Percentiles rank a stretch among this genome's conserved stretches.
phyloP scores from a whole-genome alignment of 2,113 vertebrate genomes.

The Orthonyx spaldingii region DNA sequence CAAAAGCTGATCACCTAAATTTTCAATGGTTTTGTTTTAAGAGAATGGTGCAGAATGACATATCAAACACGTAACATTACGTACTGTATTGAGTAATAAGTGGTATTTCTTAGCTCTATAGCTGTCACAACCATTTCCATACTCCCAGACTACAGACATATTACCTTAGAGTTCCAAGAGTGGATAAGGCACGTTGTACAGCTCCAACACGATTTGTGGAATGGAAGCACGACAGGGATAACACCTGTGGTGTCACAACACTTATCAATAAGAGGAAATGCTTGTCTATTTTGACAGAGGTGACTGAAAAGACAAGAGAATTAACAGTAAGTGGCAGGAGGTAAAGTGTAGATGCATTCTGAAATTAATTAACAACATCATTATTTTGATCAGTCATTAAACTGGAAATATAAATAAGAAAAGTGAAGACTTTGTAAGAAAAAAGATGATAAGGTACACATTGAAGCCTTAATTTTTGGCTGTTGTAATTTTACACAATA shows the following conservation, averaged over 20 bases:
- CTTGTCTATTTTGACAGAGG: neutral
- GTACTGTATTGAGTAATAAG: neutral
- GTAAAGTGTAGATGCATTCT: neutral
- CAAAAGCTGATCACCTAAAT: neutral
- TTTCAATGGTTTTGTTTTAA: neutral
- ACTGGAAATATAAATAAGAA: neutral
- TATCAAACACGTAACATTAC: neutral
- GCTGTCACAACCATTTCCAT: neutral
- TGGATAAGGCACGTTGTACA: neutral
- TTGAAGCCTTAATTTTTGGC: neutral
- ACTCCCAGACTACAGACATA: neutral
- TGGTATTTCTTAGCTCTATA: neutral
- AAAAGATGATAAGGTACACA: neutral
- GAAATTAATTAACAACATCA: neutral
- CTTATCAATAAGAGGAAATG: neutral
- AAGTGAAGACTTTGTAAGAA: neutral
- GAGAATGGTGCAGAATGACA: neutral
- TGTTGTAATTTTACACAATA: neutral
- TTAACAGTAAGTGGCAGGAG: neutral
- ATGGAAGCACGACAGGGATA: neutral
- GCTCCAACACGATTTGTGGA: neutral
- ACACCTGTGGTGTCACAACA: fast-evolving
- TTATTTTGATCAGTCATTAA: neutral
- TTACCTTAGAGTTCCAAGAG: neutral
- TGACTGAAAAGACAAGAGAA: neutral